Base-by-base conservation (phyloP, 2,888 invertebrate species). In the Ramazzottius varieornatus region DNA sequence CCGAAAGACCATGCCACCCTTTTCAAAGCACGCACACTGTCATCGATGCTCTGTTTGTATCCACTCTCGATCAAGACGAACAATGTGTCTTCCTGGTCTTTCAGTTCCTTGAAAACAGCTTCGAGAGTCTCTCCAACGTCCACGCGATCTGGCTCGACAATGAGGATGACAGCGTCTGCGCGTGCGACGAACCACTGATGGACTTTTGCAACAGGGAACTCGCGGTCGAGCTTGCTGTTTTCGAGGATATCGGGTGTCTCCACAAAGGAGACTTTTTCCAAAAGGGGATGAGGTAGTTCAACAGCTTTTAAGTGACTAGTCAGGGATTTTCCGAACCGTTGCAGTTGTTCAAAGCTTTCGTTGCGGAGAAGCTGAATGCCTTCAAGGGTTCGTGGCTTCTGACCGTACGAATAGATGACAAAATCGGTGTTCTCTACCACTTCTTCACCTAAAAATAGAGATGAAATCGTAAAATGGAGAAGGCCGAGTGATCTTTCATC, bases 221-320 rank as follows among this genome's bases (percentile, higher is more conserved):
- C 54, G n/a, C 54, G 54, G 29, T 54, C 54, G n/a, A 54, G 54
- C 24, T 54, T 54, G 54, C 54, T 54, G 54, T 54, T 54, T 24
- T 54, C 54, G 20, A 54, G 20, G 29, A 54, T 4, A 29, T 54
- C 54, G 16, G 54, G 54, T 4, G 54, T 54, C 54, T 54, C 54
- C 20, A 54, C 54, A 29, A 54, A 8, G 54, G 54, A n/a, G 20
- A 54, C 29, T 4, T 24, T 8, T 29, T 54, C 54, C 29, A 54
- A 24, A 4, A 54, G 20, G 29, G 54, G 29, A 24, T 54, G 54
- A 24, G 54, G 54, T 24, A 29, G n/a, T 29, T 54, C 54, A 4
- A 54, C 29, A 54, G 54, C 54, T 54, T 54, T 54, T 4, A 54
- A 29, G 54, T 54, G 54, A 29, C n/a, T 24, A 24, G 54, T 24